These are phyloP conservation scores for Globodera rostochiensis DNA, from an alignment of 1,140 invertebrate species.

Conservation along the genomic window DNA sequence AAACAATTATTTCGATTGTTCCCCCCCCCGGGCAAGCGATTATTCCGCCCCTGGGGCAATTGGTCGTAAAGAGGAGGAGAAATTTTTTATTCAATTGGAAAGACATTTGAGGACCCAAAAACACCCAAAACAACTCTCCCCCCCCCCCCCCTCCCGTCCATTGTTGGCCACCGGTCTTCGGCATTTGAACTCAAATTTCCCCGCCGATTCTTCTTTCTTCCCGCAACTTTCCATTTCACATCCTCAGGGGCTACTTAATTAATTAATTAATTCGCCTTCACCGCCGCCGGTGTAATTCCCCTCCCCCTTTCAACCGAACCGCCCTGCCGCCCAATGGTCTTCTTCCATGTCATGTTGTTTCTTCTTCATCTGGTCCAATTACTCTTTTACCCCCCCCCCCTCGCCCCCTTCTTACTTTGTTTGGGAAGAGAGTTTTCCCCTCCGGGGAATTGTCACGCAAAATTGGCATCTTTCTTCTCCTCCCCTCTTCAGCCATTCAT, in stretches of 20 bases:
- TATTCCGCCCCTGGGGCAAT: slow-evolving; percentile 6
- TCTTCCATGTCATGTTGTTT: background rate
- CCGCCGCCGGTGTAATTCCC: background rate
- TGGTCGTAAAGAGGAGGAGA: background rate
- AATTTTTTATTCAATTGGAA: background rate
- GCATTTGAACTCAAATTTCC: too few relatives aligned
- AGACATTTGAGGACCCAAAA: background rate
- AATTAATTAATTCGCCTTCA: background rate
- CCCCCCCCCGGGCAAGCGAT: background rate
- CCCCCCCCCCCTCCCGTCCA: too few relatives aligned
- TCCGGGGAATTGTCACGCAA: background rate
- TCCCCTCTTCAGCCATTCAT: background rate
- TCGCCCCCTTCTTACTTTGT: background rate
- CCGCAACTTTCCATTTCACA: background rate
- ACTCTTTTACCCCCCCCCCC: background rate
- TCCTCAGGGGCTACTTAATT: background rate
- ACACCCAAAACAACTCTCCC: background rate
- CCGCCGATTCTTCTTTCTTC: too few relatives aligned
- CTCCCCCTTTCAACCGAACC: background rate
- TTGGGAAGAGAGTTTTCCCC: background rate
- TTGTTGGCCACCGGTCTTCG: too few relatives aligned
- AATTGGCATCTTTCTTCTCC: background rate
- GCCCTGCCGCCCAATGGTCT: background rate
- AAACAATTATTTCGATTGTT: slow-evolving; percentile 16
- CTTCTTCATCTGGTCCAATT: background rate